phyloP scores from a whole-genome alignment of 2,797 vertebrate genomes.

The Sebastiscus albofasciatus region DNA sequence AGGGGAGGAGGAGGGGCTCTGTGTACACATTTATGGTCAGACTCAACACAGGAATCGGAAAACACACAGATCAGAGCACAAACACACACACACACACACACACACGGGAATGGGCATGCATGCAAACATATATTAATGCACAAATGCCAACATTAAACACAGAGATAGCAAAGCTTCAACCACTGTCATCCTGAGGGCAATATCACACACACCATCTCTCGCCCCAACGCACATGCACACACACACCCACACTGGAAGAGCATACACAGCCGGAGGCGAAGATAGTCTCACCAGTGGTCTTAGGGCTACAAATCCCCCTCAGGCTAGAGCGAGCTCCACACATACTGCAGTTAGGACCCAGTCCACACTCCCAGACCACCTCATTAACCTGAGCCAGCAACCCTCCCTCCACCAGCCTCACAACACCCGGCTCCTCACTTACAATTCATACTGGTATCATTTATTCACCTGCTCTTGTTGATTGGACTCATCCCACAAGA shows the following conservation, averaged over 20 bases:
- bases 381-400: constrained; percentile 82
- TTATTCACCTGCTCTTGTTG: constrained; percentile 75
- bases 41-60: constrained; percentile 51
- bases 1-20: not conserved
- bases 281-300: constrained; percentile 65
- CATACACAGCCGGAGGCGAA: constrained; percentile 73
- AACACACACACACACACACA: constrained; percentile 20
- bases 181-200: constrained; percentile 63
- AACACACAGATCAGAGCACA: constrained; percentile 57
- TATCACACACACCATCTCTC: constrained; percentile 22
- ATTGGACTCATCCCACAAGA: constrained; percentile 62
- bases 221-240: constrained; percentile 11
- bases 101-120: constrained; percentile 46
- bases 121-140: constrained; percentile 65
- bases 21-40: constrained; percentile 66
- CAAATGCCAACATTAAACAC: constrained; percentile 56
- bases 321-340: constrained; percentile 62
- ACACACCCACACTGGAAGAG: constrained; percentile 45
- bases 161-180: constrained; percentile 55
- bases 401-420: constrained; percentile 26
- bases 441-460: constrained; percentile 68
- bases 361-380: constrained; percentile 78
- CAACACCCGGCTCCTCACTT: constrained; percentile 53
- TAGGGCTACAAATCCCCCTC: constrained; percentile 70
- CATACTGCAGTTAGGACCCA: constrained; percentile 57